Conservation (phyloP, 2,113 vertebrate species). For the Plecotus auritus region DNA sequence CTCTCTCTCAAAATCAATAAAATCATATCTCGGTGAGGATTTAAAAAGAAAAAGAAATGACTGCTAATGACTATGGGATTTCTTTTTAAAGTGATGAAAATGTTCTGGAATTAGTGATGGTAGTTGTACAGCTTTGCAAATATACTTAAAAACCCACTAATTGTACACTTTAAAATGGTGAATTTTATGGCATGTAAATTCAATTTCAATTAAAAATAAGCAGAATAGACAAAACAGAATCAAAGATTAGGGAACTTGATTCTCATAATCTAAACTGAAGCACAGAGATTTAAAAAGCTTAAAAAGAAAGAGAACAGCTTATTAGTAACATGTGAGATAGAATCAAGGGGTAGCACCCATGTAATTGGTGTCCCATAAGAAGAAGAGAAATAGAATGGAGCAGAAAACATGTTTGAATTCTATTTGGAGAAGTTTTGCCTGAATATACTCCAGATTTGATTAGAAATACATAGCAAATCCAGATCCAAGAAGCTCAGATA, state of each 20-base stretch:
- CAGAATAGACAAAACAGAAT: not conserved
- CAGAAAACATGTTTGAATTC: not conserved
- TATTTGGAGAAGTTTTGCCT: not conserved
- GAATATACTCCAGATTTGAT: slow-evolving; percentile 20
- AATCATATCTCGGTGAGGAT: not conserved
- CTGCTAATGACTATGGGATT: not conserved
- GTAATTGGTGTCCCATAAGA: not conserved
- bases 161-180: not conserved
- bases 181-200: not conserved
- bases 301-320: not conserved
- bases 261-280: not conserved
- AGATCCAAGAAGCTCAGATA: not conserved
- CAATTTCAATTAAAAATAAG: not conserved
- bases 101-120: not conserved
- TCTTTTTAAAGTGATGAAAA: not conserved
- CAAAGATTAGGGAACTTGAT: not conserved
- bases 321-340: not conserved
- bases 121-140: not conserved
- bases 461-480: not conserved
- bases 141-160: not conserved
- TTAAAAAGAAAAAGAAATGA: not conserved
- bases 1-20: not conserved
- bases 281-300: not conserved
- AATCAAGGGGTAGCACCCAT: not conserved
- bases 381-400: not conserved